Conservation (phyloP, 2,888 invertebrate genomes). For the Galerucella pusilla region DNA sequence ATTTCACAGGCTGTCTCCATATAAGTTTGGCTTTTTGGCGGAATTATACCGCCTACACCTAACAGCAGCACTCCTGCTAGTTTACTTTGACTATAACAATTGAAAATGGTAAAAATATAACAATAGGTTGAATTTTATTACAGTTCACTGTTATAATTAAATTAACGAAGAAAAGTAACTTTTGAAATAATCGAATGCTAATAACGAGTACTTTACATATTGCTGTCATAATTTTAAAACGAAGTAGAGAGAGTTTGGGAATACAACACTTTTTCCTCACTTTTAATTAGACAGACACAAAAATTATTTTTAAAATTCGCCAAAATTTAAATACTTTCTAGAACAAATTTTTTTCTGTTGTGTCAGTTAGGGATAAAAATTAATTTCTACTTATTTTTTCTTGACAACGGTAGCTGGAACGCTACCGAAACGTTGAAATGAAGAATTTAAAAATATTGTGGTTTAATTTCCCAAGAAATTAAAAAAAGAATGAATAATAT, state of each 20-base stretch:
- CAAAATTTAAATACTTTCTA: too few relatives aligned
- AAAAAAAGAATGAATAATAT: too few relatives aligned
- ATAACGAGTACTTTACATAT: background rate
- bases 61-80: slow-evolving; percentile 91
- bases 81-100: slow-evolving; percentile 77
- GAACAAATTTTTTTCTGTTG: too few relatives aligned
- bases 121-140: background rate
- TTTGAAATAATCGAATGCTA: background rate
- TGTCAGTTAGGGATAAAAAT: too few relatives aligned
- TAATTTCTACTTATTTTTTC: too few relatives aligned
- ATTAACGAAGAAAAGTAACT: background rate
- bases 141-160: background rate
- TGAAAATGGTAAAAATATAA: background rate
- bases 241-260: background rate
- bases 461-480: too few relatives aligned
- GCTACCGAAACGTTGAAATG: too few relatives aligned
- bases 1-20: slow-evolving; percentile 94
- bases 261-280: background rate
- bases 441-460: too few relatives aligned
- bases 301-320: too few relatives aligned
- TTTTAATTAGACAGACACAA: too few relatives aligned
- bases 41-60: slow-evolving; percentile 87
- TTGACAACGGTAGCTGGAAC: too few relatives aligned
- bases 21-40: slow-evolving; percentile 75
- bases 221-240: background rate